Evolutionary conservation across 2,797 vertebrate genomes (phyloP).

Genomic region (Uromys caudimaculatus): DNA sequence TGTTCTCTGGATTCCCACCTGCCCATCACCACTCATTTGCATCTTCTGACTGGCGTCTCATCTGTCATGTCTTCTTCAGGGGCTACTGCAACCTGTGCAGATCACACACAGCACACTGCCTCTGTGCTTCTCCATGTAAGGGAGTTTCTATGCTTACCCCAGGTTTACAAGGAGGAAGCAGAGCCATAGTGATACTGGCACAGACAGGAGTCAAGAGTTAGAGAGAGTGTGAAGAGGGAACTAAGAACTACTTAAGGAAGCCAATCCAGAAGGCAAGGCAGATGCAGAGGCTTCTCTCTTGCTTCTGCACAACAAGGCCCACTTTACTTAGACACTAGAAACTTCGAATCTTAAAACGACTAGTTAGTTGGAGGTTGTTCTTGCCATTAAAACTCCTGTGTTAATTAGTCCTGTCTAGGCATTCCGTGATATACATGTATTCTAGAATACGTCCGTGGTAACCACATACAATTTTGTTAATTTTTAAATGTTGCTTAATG

Average conservation of each 20-base stretch:
- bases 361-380: neutral
- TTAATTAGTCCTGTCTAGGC: neutral
- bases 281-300: neutral
- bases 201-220: neutral
- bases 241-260: neutral
- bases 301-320: neutral
- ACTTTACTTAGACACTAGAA: neutral
- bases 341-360: neutral
- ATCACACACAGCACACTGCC: neutral
- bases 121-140: neutral
- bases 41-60: neutral
- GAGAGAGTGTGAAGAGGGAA: neutral
- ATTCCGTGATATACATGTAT: neutral
- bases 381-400: neutral
- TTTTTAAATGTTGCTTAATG: neutral
- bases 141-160: neutral
- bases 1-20: neutral
- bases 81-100: neutral
- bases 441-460: neutral
- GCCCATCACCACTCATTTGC: neutral
- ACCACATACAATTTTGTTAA: neutral
- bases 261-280: neutral
- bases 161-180: constrained; percentile 11
- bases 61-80: neutral
- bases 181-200: neutral